Percentiles rank a stretch among this genome's conserved stretches.
These are phyloP conservation scores for Amorpha juglandis DNA, from an alignment of 2,888 invertebrate genomes.

Conservation along the genomic window DNA sequence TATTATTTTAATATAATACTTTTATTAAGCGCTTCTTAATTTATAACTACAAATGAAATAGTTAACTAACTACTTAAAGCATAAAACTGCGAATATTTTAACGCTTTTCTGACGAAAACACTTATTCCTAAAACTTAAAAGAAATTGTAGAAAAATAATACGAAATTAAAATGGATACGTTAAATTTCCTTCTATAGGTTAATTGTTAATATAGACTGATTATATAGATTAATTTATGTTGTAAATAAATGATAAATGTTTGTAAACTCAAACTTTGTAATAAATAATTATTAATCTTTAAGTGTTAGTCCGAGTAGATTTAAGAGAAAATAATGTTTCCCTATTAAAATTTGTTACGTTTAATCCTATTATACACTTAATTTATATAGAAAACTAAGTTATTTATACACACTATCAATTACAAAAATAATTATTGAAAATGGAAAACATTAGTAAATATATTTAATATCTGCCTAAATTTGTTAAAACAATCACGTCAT, in stretches of 20 bases:
- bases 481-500: too few species aligned
- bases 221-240: conserved; percentile 57
- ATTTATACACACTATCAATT: too few species aligned
- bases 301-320: conserved; percentile 10
- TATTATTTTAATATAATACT: too few species aligned
- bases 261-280: conserved; percentile 32
- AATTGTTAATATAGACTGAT: conserved; percentile 75
- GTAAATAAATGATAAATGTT: conserved; percentile 41
- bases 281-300: conserved; percentile 28
- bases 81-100: background rate
- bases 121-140: conserved; percentile 8
- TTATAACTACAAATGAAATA: background rate
- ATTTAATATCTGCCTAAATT: too few species aligned
- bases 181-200: conserved; percentile 21
- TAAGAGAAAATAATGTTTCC: background rate
- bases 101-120: background rate
- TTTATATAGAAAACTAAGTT: too few species aligned
- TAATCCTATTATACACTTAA: too few species aligned
- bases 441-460: too few species aligned
- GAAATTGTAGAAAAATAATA: conserved; percentile 25
- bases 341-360: background rate
- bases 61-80: background rate
- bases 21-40: too few species aligned
- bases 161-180: conserved; percentile 18
- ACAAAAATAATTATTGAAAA: too few species aligned